Percentiles rank a stretch among this genome's conserved stretches.
phyloP scores from a whole-genome alignment of 2,797 vertebrate genomes.

The Paedocypris micromegethes region DNA sequence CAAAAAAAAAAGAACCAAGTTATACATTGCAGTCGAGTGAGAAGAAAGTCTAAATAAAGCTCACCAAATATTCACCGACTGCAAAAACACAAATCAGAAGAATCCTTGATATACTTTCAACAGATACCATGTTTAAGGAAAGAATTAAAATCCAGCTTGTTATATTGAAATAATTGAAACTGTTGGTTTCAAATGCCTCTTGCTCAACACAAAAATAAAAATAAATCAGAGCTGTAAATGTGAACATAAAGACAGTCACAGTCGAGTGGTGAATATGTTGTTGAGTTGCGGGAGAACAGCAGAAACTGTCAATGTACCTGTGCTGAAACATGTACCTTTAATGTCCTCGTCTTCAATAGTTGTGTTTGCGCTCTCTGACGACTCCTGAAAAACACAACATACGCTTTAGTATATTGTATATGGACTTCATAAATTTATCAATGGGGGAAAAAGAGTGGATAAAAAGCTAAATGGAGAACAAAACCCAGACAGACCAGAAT shows the following conservation, averaged over 20 bases:
- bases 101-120: too few relatives aligned
- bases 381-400: slow-evolving; percentile 76
- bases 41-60: slow-evolving; percentile 6
- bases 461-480: too few relatives aligned
- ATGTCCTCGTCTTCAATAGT: slow-evolving; percentile 97
- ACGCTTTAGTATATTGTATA: background rate
- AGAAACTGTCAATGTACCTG: background rate
- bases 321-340: slow-evolving; percentile 76
- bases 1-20: slow-evolving; percentile 23
- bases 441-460: too few relatives aligned
- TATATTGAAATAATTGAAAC: background rate
- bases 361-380: slow-evolving; percentile 93
- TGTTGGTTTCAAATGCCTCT: too few relatives aligned
- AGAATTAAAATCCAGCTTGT: background rate
- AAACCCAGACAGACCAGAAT: too few relatives aligned
- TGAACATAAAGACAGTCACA: too few relatives aligned
- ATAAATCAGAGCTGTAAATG: too few relatives aligned
- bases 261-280: too few relatives aligned
- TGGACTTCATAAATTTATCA: too few relatives aligned
- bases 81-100: background rate
- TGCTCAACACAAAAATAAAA: too few relatives aligned
- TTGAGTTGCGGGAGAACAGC: too few relatives aligned
- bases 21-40: background rate
- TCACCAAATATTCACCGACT: background rate
- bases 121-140: too few relatives aligned